These are phyloP conservation scores for Peromyscus maniculatus DNA, from an alignment of 2,113 vertebrate species.

Conservation along the genomic window DNA sequence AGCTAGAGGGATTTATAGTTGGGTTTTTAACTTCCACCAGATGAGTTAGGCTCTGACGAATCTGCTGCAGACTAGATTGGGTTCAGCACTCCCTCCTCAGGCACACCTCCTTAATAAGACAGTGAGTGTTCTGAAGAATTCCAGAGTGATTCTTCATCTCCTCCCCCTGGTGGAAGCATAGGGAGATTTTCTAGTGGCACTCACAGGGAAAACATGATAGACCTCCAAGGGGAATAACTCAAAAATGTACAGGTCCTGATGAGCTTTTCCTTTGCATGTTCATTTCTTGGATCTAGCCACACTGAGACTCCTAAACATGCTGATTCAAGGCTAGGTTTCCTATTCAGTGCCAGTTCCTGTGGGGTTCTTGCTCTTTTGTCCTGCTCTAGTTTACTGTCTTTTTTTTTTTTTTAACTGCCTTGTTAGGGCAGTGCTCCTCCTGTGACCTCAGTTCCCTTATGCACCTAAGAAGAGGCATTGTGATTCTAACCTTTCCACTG, in stretches of 20 bases:
- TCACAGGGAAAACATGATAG: not conserved
- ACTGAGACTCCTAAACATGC: no score
- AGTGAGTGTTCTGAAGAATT: no score
- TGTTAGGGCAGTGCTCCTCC: no score
- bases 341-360: not conserved
- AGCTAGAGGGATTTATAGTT: not conserved
- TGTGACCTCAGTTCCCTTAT: not conserved
- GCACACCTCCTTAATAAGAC: not conserved
- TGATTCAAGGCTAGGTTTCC: not conserved
- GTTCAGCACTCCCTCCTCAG: not conserved
- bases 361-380: not conserved
- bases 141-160: not conserved
- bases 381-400: not conserved
- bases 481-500: not conserved
- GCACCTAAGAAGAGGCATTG: not conserved
- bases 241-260: not conserved
- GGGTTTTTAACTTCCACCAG: not conserved
- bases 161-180: not conserved
- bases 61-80: not conserved
- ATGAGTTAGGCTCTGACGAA: not conserved
- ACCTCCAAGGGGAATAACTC: not conserved
- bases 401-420: not conserved
- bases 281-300: not conserved
- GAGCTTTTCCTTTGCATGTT: not conserved
- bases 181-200: not conserved